These are phyloP conservation scores for Dicyrtomina minuta DNA, from an alignment of 2,888 invertebrate species.

Conservation along the genomic window DNA sequence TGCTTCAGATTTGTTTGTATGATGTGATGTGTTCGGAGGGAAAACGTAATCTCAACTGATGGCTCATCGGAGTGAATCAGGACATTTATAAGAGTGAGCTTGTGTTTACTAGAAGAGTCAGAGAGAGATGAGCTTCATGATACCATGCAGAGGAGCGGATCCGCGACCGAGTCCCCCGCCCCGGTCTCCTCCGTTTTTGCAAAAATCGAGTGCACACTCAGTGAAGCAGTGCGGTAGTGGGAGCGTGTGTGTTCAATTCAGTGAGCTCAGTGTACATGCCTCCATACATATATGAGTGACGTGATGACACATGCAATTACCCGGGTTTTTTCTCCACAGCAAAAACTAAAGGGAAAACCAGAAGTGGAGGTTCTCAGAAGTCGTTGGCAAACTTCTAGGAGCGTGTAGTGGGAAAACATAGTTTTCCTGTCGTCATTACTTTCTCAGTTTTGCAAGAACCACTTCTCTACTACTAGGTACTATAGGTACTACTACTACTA, in stretches of 20 bases:
- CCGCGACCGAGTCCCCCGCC: too few relatives aligned
- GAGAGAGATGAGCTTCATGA: too few relatives aligned
- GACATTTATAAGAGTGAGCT: slow-evolving; percentile 29
- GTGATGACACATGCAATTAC: slow-evolving; percentile 28
- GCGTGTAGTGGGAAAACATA: slow-evolving; percentile 13
- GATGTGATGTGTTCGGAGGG: neutral
- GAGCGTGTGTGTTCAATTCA: neutral
- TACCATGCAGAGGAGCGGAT: too few relatives aligned
- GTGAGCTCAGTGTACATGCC: too few relatives aligned
- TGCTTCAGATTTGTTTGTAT: neutral
- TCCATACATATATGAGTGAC: too few relatives aligned
- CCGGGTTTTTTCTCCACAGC: slow-evolving; percentile 18
- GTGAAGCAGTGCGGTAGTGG: too few relatives aligned
- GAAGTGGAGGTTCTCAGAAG: slow-evolving; percentile 22
- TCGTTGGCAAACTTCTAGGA: slow-evolving; percentile 17
- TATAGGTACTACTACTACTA: neutral
- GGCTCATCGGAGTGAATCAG: slow-evolving; percentile 25
- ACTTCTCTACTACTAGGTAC: neutral
- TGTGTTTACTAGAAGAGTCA: slow-evolving; percentile 6
- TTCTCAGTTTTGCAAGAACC: neutral
- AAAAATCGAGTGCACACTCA: too few relatives aligned
- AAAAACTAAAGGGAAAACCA: slow-evolving; percentile 17
- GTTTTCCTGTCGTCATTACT: slow-evolving; percentile 13
- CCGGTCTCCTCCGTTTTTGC: neutral
- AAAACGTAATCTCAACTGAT: slow-evolving; percentile 16